phyloP scores from a whole-genome alignment of 2,888 invertebrate species.

The Gryllus longicercus region DNA sequence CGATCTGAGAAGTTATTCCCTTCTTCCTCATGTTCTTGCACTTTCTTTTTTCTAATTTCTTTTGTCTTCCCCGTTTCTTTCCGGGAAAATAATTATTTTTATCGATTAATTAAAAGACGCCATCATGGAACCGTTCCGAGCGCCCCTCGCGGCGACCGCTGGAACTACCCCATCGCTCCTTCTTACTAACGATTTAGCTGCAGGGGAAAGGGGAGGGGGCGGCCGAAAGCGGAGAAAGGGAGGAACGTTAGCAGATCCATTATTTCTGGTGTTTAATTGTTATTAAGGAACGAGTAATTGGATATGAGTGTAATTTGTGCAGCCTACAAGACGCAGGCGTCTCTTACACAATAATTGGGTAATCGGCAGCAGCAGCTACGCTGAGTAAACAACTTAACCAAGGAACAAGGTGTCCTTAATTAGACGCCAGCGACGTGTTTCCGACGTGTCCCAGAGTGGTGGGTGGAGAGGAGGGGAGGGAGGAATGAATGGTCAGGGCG shows the following conservation, averaged over 20 bases:
- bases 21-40: slow-evolving; percentile 2
- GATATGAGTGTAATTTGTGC: not conserved
- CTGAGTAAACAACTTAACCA: not conserved
- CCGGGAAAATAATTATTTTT: slow-evolving; percentile 7
- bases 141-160: not conserved
- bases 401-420: not conserved
- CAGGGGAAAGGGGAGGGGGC: not conserved
- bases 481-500: not conserved
- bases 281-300: not conserved
- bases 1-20: slow-evolving; percentile 17
- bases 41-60: not conserved
- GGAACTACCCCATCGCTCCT: not conserved
- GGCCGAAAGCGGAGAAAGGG: not conserved
- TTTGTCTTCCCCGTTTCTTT: not conserved
- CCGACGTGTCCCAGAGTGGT: not conserved
- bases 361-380: not conserved
- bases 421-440: not conserved
- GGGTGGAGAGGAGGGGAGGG: no score
- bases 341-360: not conserved
- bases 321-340: not conserved
- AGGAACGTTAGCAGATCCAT: not conserved
- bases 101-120: slow-evolving; percentile 12
- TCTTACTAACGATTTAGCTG: not conserved
- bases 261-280: not conserved
- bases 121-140: not conserved